A percentile compares a stretch with the other conserved stretches of the same genome.
Evolutionary conservation across 2,888 invertebrate species (phyloP).

Genomic region (Cataglyphis livida): DNA sequence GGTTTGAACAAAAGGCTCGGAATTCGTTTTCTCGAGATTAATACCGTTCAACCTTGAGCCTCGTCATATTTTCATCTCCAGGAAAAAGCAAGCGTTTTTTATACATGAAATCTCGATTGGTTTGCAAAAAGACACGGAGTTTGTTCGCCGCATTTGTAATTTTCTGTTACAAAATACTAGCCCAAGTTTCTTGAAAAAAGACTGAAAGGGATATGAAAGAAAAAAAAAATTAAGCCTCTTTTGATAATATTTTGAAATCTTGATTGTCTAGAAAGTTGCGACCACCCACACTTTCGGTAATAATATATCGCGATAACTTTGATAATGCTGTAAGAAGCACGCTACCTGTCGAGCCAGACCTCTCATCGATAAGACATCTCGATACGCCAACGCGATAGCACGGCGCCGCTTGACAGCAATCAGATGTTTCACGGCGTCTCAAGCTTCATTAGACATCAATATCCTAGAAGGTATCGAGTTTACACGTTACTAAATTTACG

Average conservation of each 20-base stretch:
- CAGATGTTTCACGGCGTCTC: conserved; percentile 58
- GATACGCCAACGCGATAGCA: conserved; percentile 65
- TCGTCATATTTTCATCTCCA: conserved; percentile 33
- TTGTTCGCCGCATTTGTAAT: conserved; percentile 65
- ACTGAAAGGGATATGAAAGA: neutral
- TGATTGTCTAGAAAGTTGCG: conserved; percentile 67
- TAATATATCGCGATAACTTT: conserved; percentile 60
- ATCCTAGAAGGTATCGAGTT: neutral
- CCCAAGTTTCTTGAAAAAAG: neutral
- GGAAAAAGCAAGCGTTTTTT: conserved; percentile 1
- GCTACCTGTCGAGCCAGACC: conserved; percentile 63
- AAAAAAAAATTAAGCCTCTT: conserved; percentile 41
- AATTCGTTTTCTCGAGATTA: conserved; percentile 33
- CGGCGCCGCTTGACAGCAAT: conserved; percentile 59
- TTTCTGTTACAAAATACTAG: conserved; percentile 59
- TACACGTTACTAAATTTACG: neutral
- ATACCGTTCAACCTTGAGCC: conserved; percentile 6
- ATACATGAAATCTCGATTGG: conserved; percentile 34
- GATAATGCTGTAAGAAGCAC: conserved; percentile 63
- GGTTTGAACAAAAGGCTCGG: conserved; percentile 13
- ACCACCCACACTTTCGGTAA: conserved; percentile 62
- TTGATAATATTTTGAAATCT: conserved; percentile 67
- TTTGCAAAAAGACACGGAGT: conserved; percentile 47
- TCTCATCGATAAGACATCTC: conserved; percentile 67
- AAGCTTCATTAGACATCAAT: conserved; percentile 14